phyloP scores from a whole-genome alignment of 2,888 invertebrate species.

The Pachymerium ferrugineum region DNA sequence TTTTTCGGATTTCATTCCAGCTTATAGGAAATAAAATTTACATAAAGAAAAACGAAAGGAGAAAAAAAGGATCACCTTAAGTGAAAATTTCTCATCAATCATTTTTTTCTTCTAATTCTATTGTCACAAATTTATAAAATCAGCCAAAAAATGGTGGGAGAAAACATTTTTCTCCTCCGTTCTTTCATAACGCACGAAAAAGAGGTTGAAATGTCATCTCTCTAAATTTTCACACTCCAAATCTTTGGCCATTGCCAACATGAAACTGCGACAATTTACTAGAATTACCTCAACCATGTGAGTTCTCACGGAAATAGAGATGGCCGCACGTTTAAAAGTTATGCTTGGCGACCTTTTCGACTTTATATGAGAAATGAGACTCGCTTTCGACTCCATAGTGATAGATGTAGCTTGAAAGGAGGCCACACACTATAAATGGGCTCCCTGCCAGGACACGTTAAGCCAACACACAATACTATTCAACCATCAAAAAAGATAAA shows the following conservation, averaged over 20 bases:
- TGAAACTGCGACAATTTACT: conserved; percentile 4
- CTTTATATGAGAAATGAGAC: conserved; percentile 15
- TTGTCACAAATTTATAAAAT: not conserved
- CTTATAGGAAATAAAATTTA: too few species aligned
- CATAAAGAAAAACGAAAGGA: too few species aligned
- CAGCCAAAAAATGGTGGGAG: not conserved
- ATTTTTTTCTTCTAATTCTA: not conserved
- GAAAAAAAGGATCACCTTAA: too few species aligned
- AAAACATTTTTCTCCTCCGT: too few species aligned
- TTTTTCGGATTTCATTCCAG: not conserved
- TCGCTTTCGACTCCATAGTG: not conserved
- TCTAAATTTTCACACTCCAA: conserved; percentile 15
- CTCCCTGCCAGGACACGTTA: conserved; percentile 12
- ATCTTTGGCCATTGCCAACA: conserved; percentile 14
- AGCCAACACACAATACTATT: not conserved
- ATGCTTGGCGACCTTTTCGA: conserved; percentile 17
- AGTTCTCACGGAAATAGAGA: conserved; percentile 14
- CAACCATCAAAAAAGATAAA: conserved; percentile 19
- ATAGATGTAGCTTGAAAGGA: conserved; percentile 19
- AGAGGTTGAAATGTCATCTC: not conserved
- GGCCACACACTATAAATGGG: conserved; percentile 9
- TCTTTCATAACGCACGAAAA: too few species aligned
- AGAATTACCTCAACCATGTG: conserved; percentile 5
- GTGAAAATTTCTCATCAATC: too few species aligned
- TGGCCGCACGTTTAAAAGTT: conserved; percentile 17